phyloP scores from a whole-genome alignment of 2,113 vertebrate species.

The Amazona guildingii region DNA sequence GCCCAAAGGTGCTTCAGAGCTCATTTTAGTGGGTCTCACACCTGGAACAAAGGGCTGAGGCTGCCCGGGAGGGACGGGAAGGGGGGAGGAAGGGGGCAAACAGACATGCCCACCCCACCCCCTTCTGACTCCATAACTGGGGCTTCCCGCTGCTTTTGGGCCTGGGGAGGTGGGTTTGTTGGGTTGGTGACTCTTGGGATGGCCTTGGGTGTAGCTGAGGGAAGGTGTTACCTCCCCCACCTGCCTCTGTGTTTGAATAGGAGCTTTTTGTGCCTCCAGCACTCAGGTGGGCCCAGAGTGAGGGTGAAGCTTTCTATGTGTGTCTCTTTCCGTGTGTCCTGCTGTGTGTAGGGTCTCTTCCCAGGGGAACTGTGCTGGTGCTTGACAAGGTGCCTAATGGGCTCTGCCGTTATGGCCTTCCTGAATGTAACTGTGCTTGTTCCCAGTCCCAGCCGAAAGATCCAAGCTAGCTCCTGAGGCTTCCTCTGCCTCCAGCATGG shows the following conservation, averaged over 20 bases:
- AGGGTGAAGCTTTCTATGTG: background rate
- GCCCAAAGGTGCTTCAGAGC: background rate
- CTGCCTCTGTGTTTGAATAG: background rate
- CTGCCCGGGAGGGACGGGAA: background rate
- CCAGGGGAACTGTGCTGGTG: background rate
- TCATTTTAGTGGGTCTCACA: background rate
- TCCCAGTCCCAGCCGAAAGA: background rate
- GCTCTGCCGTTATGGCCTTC: background rate
- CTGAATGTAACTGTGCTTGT: background rate
- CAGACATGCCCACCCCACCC: no score
- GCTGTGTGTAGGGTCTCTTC: background rate
- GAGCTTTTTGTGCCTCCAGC: background rate
- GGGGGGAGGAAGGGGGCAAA: background rate
- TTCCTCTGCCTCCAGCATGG: background rate
- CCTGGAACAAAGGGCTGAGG: background rate
- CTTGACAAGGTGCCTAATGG: background rate
- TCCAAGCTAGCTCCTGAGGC: background rate
- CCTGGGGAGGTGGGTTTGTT: background rate
- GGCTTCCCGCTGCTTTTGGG: background rate
- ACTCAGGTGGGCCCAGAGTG: background rate
- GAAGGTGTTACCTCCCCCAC: background rate
- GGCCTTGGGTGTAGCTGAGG: background rate
- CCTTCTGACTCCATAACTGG: background rate
- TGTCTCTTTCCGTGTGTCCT: background rate
- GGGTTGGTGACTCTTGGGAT: background rate